A percentile compares a stretch with the other conserved stretches of the same genome.
phyloP scores from a whole-genome alignment of 2,888 invertebrate genomes.

The Drosophila nigritarsus region DNA sequence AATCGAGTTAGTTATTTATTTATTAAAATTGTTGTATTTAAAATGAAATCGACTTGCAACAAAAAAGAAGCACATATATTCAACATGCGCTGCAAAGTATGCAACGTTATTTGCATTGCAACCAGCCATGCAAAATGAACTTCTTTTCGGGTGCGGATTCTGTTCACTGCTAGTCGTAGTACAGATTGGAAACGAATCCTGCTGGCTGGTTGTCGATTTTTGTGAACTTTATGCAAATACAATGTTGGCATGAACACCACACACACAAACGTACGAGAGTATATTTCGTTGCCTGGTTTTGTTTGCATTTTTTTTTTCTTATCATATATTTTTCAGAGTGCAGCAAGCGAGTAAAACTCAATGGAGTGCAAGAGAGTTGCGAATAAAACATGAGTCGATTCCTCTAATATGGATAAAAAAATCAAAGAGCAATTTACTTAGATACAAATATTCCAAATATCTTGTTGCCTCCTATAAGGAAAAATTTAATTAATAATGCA shows the following conservation, averaged over 20 bases:
- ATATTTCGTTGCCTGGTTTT: slow-evolving; percentile 36
- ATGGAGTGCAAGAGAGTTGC: slow-evolving; percentile 46
- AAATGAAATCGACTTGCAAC: slow-evolving; percentile 52
- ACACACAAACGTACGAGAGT: slow-evolving; percentile 5
- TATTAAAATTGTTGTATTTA: slow-evolving; percentile 61
- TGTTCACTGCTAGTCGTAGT: slow-evolving; percentile 30
- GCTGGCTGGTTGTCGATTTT: slow-evolving; percentile 41
- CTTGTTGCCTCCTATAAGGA: neutral
- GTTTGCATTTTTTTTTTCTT: slow-evolving; percentile 21
- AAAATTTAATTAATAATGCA: neutral
- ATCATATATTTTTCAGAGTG: slow-evolving; percentile 49
- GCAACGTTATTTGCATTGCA: slow-evolving; percentile 51
- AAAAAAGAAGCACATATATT: slow-evolving; percentile 20
- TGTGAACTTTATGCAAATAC: slow-evolving; percentile 76
- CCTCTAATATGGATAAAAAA: slow-evolving; percentile 24
- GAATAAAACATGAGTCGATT: slow-evolving; percentile 33
- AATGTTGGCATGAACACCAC: slow-evolving; percentile 60
- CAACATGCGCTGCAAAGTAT: slow-evolving; percentile 45
- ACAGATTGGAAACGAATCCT: slow-evolving; percentile 29
- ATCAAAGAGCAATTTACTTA: neutral
- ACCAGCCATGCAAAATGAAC: slow-evolving; percentile 16
- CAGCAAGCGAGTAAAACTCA: slow-evolving; percentile 32
- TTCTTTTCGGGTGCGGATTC: slow-evolving; percentile 15
- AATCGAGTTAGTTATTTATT: neutral
- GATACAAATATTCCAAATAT: neutral